These are phyloP conservation scores for Campylomormyrus numenius DNA, from an alignment of 2,113 vertebrate species.

Conservation along the genomic window DNA sequence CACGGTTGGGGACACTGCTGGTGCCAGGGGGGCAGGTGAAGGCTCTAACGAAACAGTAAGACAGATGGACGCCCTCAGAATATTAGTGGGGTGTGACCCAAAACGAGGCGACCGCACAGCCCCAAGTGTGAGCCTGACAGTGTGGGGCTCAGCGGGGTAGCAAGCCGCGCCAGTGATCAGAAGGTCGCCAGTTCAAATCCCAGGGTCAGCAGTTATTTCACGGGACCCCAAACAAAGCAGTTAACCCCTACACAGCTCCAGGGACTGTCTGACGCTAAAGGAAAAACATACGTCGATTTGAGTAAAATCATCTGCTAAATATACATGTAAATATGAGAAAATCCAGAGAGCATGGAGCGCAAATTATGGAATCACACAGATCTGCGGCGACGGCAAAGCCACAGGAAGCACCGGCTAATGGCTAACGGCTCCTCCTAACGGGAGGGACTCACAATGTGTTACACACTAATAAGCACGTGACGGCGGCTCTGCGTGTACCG, in stretches of 20 bases:
- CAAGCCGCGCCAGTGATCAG: not conserved
- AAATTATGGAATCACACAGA: not conserved
- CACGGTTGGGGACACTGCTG: not conserved
- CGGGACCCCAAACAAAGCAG: not conserved
- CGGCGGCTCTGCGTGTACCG: not conserved
- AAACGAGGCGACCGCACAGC: not conserved
- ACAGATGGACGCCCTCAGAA: not conserved
- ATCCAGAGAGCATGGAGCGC: not conserved
- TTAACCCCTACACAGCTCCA: not conserved
- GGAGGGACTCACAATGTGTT: not conserved
- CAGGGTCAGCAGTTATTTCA: not conserved
- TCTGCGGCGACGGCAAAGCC: not conserved
- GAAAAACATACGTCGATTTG: not conserved
- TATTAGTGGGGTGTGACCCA: not conserved
- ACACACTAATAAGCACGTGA: not conserved
- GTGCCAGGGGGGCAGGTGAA: not conserved
- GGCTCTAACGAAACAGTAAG: not conserved
- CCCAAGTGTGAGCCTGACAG: not conserved
- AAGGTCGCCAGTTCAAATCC: not conserved
- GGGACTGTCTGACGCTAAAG: not conserved
- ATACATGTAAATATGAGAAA: not conserved
- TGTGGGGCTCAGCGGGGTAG: not conserved
- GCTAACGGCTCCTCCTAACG: not conserved
- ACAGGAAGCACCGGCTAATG: not conserved
- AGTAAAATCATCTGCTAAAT: not conserved